phyloP scores from a whole-genome alignment of 2,113 vertebrate genomes.

The Hylia prasina region DNA sequence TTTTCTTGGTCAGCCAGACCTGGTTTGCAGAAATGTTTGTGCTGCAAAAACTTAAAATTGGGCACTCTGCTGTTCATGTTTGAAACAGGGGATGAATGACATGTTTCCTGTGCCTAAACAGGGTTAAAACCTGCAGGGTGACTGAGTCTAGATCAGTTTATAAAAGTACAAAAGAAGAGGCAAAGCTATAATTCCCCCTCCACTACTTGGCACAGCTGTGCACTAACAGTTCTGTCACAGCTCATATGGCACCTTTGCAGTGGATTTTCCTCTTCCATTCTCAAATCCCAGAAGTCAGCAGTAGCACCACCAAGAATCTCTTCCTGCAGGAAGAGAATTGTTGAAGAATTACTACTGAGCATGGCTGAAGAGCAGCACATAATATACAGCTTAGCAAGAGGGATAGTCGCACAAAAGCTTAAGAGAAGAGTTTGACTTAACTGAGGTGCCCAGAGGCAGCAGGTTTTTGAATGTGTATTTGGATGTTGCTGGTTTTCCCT shows the following conservation, averaged over 20 bases:
- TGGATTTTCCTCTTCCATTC: neutral
- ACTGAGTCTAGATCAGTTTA: neutral
- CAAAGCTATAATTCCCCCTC: neutral
- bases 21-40: neutral
- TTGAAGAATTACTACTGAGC: neutral
- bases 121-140: neutral
- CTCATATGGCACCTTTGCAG: neutral
- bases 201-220: neutral
- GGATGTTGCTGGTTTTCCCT: neutral
- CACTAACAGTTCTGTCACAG: neutral
- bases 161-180: neutral
- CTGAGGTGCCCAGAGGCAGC: neutral
- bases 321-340: neutral
- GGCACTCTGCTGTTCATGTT: neutral
- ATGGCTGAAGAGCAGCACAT: neutral
- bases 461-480: neutral
- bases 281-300: neutral
- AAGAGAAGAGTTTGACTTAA: neutral
- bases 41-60: neutral
- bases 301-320: neutral
- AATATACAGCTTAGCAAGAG: neutral
- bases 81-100: neutral
- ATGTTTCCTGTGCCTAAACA: neutral
- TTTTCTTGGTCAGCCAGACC: neutral
- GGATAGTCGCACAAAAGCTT: accelerated